Evolutionary conservation across 2,113 vertebrate genomes (phyloP).

Genomic region (Halcyon senegalensis): DNA sequence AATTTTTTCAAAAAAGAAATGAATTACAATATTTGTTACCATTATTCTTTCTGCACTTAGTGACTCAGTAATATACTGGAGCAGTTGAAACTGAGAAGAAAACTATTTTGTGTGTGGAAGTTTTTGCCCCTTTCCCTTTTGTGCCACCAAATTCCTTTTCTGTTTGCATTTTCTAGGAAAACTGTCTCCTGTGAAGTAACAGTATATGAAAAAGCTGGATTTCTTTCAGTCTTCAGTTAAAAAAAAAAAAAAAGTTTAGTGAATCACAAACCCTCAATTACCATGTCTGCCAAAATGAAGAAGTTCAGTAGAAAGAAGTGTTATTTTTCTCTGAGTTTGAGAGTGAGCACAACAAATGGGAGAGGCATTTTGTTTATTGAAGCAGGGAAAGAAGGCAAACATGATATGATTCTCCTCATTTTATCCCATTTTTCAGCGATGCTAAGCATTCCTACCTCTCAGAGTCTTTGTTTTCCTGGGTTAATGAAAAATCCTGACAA

Average conservation of each 20-base stretch:
- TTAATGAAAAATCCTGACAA: neutral
- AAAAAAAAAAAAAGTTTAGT: neutral
- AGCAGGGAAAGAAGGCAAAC: neutral
- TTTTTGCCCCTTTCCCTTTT: neutral
- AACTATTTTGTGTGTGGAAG: neutral
- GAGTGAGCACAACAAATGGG: neutral
- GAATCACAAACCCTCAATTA: constrained; percentile 34
- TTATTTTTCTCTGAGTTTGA: neutral
- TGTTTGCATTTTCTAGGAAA: constrained; percentile 58
- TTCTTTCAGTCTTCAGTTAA: neutral
- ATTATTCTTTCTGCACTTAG: neutral
- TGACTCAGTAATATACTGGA: constrained; percentile 8
- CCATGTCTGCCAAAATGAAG: neutral
- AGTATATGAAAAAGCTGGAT: neutral
- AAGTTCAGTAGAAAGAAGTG: neutral
- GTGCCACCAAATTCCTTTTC: neutral
- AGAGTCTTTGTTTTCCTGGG: neutral
- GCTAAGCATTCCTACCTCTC: neutral
- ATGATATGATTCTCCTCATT: neutral
- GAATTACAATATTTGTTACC: constrained; percentile 2
- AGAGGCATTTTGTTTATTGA: neutral
- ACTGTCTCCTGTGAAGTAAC: constrained; percentile 1
- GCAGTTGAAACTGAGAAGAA: neutral
- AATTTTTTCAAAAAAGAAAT: neutral
- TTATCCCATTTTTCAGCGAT: neutral